Conservation (phyloP, 2,113 vertebrate species). For the Catharus bicknelli region DNA sequence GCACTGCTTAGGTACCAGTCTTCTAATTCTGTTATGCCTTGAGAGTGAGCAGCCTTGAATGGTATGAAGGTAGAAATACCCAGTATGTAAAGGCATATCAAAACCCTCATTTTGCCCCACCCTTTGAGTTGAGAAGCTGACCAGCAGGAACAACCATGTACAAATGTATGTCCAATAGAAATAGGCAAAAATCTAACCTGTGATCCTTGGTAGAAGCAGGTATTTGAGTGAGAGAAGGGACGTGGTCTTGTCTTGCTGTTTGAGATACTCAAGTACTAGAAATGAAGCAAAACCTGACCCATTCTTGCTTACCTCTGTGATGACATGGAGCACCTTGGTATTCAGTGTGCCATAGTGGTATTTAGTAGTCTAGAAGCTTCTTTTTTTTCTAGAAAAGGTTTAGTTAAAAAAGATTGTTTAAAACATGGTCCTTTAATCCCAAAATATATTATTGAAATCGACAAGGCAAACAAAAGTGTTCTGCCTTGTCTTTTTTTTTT, state of each 20-base stretch:
- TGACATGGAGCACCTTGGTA: neutral
- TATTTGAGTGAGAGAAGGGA: neutral
- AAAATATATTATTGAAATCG: neutral
- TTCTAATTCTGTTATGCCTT: neutral
- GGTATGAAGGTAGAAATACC: rapidly evolving
- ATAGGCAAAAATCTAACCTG: neutral
- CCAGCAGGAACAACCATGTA: neutral
- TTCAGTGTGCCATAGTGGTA: neutral
- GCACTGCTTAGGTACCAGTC: neutral
- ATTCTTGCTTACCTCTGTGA: neutral
- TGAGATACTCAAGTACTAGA: neutral
- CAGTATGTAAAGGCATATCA: neutral
- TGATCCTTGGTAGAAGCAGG: neutral
- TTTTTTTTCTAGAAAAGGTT: neutral
- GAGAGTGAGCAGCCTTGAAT: neutral
- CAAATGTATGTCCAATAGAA: neutral
- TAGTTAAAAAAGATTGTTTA: neutral
- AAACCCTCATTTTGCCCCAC: neutral
- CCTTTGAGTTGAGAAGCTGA: neutral
- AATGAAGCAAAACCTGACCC: neutral
- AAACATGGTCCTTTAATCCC: neutral
- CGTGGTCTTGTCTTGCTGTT: neutral
- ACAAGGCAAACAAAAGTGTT: neutral
- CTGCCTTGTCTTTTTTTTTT: neutral
- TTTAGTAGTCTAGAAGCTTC: neutral